Evolutionary conservation across 2,113 vertebrate genomes (phyloP).

Genomic region (Psittacus erithacus): DNA sequence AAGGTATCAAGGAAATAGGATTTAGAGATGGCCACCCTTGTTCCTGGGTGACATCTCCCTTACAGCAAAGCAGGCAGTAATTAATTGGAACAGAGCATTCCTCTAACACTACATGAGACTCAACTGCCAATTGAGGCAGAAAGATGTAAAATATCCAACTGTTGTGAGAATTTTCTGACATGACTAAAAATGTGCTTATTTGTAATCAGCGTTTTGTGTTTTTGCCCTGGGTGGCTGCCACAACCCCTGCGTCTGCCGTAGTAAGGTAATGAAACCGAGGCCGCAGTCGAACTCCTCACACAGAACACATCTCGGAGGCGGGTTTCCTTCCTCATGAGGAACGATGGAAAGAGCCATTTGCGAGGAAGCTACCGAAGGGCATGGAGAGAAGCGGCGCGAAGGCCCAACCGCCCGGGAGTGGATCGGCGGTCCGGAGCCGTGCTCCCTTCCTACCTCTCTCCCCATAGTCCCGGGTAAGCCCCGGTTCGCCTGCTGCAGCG

Average conservation of each 20-base stretch:
- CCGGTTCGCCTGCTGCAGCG: rapidly evolving
- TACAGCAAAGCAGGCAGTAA: background rate
- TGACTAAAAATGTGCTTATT: too few relatives aligned
- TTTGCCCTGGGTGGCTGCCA: background rate
- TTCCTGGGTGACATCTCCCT: background rate
- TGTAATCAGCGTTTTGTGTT: background rate
- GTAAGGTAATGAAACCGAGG: too few relatives aligned
- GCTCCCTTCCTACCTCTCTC: background rate
- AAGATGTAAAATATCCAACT: rapidly evolving
- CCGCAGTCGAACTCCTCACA: background rate
- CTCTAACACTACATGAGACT: background rate
- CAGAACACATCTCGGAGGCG: background rate
- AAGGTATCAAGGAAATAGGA: background rate
- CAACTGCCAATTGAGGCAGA: background rate
- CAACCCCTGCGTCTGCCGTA: rapidly evolving
- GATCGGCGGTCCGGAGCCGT: rapidly evolving
- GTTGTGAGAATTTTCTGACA: background rate
- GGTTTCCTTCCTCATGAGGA: background rate
- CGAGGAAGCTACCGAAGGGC: rapidly evolving
- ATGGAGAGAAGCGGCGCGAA: rapidly evolving
- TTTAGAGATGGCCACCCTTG: background rate
- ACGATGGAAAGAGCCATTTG: background rate
- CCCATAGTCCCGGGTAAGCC: background rate
- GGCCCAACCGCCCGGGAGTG: too few relatives aligned
- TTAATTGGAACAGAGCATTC: rapidly evolving